Base-by-base conservation (phyloP, 2,888 invertebrate species). In the Drosophila imparisetae region DNA sequence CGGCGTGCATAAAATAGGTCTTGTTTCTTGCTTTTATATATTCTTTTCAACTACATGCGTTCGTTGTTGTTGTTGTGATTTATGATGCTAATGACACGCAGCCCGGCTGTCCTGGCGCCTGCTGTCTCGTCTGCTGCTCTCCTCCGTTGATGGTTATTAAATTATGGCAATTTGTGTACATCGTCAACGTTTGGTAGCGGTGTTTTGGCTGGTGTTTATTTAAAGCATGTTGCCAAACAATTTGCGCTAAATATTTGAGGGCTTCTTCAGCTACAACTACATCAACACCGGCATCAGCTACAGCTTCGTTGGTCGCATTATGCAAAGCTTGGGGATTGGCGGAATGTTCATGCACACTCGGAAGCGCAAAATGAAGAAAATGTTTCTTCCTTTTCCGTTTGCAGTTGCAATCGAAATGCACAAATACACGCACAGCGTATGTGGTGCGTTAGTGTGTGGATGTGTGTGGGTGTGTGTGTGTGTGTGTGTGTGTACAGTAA, bases 11-110 rank as follows among this genome's bases (percentile, higher is more conserved):
- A 7, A 4, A 15, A 10, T 3, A 34, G 15, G 11, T 48, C 24
- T 49, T 36, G 21, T 32, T 13, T 27, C 53, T 53, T 49, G 8
- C 8, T 24, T 24, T 24, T 45, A 24, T 45, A 24, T 38, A 45
- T 49, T 40, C 29, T n/a, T 55, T 40, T 48, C 53, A 70, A 62
- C 62, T 70, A 71, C 57, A 62, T 38, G 70, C 70, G 62, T 34
- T 54, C 66, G 66, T 50, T 57, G 38, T 34, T 81, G 53, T 80
- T 75, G 87, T 79, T 90, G 82, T 91, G 91, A 91, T 91, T 91
- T 91, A 91, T 91, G 91, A 89, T 90, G 91, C 90, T 91, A 91
- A 91, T 91, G 89, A 90, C 91, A 91, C 82, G 81, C 79, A 80
- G 83, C 66, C 79, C 79, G 75, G 67, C 74, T 52, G 67, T 50